phyloP scores from a whole-genome alignment of 2,113 vertebrate genomes.

The Nerophis lumbriciformis region DNA sequence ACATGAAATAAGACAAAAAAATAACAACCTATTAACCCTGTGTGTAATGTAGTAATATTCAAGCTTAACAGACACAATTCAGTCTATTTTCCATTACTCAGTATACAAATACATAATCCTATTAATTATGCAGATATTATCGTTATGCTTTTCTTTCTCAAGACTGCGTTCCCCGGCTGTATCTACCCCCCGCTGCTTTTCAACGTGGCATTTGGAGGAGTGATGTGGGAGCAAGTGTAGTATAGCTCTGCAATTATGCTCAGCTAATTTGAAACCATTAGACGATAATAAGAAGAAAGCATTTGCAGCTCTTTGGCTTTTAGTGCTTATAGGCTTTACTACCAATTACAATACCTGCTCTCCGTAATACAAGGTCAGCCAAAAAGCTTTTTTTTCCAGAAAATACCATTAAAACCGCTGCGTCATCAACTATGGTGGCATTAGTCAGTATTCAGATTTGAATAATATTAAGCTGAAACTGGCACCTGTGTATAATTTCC shows the following conservation, averaged over 20 bases:
- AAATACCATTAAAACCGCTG: slow-evolving; percentile 4
- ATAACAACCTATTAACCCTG: too few relatives aligned
- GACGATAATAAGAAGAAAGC: slow-evolving; percentile 55
- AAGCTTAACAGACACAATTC: too few relatives aligned
- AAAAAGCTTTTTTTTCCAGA: background rate
- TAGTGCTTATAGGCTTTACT: slow-evolving; percentile 42
- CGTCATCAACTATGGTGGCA: background rate
- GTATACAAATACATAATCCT: too few relatives aligned
- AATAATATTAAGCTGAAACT: too few relatives aligned
- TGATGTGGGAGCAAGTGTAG: slow-evolving; percentile 33
- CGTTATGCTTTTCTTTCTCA: slow-evolving; percentile 19
- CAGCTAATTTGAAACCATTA: slow-evolving; percentile 59
- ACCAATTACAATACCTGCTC: slow-evolving; percentile 44
- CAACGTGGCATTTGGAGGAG: slow-evolving; percentile 41
- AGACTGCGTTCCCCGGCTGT: slow-evolving; percentile 16
- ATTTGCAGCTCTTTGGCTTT: slow-evolving; percentile 44
- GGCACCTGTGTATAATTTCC: too few relatives aligned
- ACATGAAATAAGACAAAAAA: too few relatives aligned
- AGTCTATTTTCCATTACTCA: too few relatives aligned
- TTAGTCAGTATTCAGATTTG: background rate
- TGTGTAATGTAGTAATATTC: too few relatives aligned
- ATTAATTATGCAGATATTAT: too few relatives aligned
- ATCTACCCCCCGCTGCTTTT: slow-evolving; percentile 37
- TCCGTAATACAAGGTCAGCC: slow-evolving; percentile 43
- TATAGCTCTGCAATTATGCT: slow-evolving; percentile 41